A percentile compares a stretch with the other conserved stretches of the same genome.
Evolutionary conservation across 37 sponge, comb jelly and placozoan species (phyloP).

Genomic region (Cladorhizidae sp.): DNA sequence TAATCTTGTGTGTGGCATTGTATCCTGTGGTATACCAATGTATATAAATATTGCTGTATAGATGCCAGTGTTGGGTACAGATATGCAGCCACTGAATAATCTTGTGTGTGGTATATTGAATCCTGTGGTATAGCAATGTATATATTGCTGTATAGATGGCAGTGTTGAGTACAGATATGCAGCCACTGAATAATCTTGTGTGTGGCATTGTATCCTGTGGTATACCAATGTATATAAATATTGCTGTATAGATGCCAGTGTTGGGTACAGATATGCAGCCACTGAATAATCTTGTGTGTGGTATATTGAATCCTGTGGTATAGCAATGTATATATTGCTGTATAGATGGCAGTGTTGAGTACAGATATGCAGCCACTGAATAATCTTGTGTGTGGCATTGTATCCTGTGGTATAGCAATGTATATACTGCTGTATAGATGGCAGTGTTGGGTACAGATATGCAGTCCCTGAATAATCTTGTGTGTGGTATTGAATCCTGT

Average conservation of each 20-base stretch:
- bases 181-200: not conserved
- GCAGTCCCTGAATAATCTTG: not conserved
- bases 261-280: too few species aligned
- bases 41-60: not conserved
- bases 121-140: not conserved
- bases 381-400: too few species aligned
- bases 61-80: too few species aligned
- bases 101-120: not conserved
- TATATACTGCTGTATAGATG: conserved; percentile 5
- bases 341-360: conserved; percentile 11
- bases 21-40: too few species aligned
- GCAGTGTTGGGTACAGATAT: not conserved
- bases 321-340: not conserved
- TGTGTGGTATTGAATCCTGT: not conserved
- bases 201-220: too few species aligned
- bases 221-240: not conserved
- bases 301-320: too few species aligned
- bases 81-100: not conserved
- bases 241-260: too few species aligned
- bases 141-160: conserved; percentile 8
- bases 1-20: not conserved
- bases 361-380: not conserved
- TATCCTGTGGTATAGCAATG: too few species aligned
- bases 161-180: too few species aligned
- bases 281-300: too few species aligned